These are phyloP conservation scores for Lycopodina hypogea DNA, from an alignment of 37 sponge, comb jelly and placozoan genomes.

Conservation along the genomic window DNA sequence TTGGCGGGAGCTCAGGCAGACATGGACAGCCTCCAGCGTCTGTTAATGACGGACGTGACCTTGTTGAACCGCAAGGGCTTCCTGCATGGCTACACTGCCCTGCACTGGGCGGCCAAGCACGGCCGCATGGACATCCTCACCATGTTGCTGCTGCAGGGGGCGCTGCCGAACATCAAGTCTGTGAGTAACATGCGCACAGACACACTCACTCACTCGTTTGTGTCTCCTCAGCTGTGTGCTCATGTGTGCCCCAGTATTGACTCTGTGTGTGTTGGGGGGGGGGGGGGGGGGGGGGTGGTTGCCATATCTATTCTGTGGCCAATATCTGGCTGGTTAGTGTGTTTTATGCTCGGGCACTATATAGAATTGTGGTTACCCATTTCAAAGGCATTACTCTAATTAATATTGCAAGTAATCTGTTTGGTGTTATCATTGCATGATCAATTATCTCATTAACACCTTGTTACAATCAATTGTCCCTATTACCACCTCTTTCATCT, in stretches of 20 bases:
- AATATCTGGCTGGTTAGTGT: not conserved
- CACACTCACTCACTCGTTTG: not conserved
- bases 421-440: too few species aligned
- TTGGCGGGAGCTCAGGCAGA: slow-evolving; percentile 27
- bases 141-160: slow-evolving; percentile 62
- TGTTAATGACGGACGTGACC: slow-evolving; percentile 42
- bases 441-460: too few species aligned
- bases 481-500: not conserved
- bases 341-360: not conserved
- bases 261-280: not conserved
- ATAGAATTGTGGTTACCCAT: too few species aligned
- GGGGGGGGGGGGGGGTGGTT: too few species aligned
- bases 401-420: not conserved
- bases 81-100: slow-evolving; percentile 67
- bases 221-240: not conserved
- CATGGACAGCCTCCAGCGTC: slow-evolving; percentile 34
- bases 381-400: too few species aligned
- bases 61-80: slow-evolving; percentile 62
- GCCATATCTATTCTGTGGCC: not conserved
- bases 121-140: slow-evolving; percentile 64
- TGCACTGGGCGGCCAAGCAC: slow-evolving; percentile 82
- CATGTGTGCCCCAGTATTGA: too few species aligned
- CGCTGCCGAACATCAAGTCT: slow-evolving; percentile 56
- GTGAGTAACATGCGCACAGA: slow-evolving; percentile 33
- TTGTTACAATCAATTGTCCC: too few species aligned